Base-by-base conservation (phyloP, 2,888 invertebrate species). In the Coenonympha arcania region DNA sequence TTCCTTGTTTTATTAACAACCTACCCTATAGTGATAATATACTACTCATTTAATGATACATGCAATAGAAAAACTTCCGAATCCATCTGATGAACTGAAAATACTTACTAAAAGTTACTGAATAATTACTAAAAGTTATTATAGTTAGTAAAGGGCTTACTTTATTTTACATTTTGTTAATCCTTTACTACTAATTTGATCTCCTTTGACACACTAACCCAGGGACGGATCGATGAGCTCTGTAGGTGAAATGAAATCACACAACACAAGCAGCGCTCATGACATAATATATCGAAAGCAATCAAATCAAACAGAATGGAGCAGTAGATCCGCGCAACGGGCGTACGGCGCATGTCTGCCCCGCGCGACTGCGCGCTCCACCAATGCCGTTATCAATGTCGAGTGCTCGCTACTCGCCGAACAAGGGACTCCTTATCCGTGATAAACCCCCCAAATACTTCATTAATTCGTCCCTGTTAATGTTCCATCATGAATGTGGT, bases 221-320 rank as follows among this genome's bases (percentile, higher is more conserved):
- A 81, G 65, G 73, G 62, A 56, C 57, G 73, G 16, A 83, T 83
- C 80, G 74, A 81, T 85, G 73, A 63, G 63, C 62, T 59, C 58
- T 66, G 67, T 71, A 71, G 69, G 68, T 70, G 68, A 44, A 59
- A 57, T 44, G 60, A 67, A 68, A 68, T 62, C 61, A 69, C 64
- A 63, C 34, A 31, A 50, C 44, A 49, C 37, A 55, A 18, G 11
- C 50, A 50, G 26, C 48, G 44, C 52, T 54, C 48, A 54, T 58
- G 49, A 39, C 48, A 54, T 58, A 50, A 39, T 47, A 34, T 39
- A 50, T 13, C 19, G n/a, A 46, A 28, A 36, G 11, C 28, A 28
- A 13, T 30, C 41, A 15, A 16, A 11, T 5, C n/a, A 28, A n/a
- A 20, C 11, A 37, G 22, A 22, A 22, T 22, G 6, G 22, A 22